Base-by-base conservation (phyloP, 1,140 invertebrate species). In the Diorhabda carinulata region DNA sequence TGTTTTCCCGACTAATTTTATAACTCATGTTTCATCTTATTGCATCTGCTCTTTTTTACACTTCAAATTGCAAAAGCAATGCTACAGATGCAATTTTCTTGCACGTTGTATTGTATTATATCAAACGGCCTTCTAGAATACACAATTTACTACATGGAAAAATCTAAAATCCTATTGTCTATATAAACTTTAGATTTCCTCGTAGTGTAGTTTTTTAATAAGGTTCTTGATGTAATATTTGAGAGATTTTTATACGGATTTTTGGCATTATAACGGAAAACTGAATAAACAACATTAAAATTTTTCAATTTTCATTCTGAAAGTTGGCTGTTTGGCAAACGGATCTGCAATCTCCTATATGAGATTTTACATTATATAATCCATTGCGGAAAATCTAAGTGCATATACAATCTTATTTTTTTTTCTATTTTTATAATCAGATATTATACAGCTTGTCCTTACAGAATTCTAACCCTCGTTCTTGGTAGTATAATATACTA, bases 321-420 rank as follows among this genome's bases (percentile, higher is more conserved):
- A 52, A 52, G 47, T 52, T 52, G 47, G 47, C 47, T n/a, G 47
- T n/a, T 52, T 52, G 47, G 47, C 47, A 52, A 52, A 52, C 47
- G 47, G n/a, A 52, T 52, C n/a, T 52, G 47, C n/a, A 52, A n/a
- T 52, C 47, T 52, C 47, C 6, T 8, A 3, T 52, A 52, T 52
- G 47, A 52, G 47, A 6, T 52, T 52, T 52, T 52, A 52, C 3
- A 52, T 52, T 52, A 52, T 52, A 52, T 52, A 52, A 52, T 52
- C 6, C 47, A 52, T n/a, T 52, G 47, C 47, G 47, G 47, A n/a
- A 52, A 52, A 8, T 6, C 47, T 52, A 52, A 52, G 47, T 52
- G n/a, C n/a, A n/a, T 6, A 52, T 8, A 52, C 47, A n/a, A 8
- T 6, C n/a, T 52, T 52, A 8, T 52, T 52, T 52, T 52, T 7